phyloP scores from a whole-genome alignment of 2,797 vertebrate genomes.

The Morelia viridis region DNA sequence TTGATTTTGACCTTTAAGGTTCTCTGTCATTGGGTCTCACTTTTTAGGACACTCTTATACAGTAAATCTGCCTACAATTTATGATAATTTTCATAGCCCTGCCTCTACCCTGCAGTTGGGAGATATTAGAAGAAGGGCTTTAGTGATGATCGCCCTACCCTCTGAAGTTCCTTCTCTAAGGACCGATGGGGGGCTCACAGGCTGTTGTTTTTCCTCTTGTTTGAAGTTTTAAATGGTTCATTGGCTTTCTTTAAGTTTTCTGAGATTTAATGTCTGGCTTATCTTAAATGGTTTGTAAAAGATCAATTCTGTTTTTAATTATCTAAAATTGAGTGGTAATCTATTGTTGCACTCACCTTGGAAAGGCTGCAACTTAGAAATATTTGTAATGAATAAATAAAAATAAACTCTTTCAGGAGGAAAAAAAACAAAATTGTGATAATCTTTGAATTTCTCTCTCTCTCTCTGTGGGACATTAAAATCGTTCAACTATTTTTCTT shows the following conservation, averaged over 20 bases:
- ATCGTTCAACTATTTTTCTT: slow-evolving; percentile 37
- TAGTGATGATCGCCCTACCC: neutral
- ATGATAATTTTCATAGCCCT: neutral
- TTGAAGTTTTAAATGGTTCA: neutral
- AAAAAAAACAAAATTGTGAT: neutral
- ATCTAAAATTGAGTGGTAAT: neutral
- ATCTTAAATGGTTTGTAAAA: neutral
- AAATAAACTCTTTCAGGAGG: neutral
- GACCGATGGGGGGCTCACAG: neutral
- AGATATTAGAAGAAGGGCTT: neutral
- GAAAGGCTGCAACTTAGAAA: neutral
- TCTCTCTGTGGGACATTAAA: neutral
- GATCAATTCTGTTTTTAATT: neutral
- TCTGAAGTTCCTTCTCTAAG: too few species aligned
- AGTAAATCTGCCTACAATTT: neutral
- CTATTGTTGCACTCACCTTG: neutral
- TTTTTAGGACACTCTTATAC: neutral
- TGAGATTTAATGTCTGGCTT: neutral
- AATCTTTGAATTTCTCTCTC: neutral
- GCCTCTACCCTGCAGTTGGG: neutral
- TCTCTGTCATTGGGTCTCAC: neutral
- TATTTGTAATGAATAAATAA: neutral
- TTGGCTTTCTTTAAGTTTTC: neutral
- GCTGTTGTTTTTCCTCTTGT: neutral
- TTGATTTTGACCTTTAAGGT: neutral